phyloP scores from a whole-genome alignment of 2,888 invertebrate species.

The Panopea generosa region DNA sequence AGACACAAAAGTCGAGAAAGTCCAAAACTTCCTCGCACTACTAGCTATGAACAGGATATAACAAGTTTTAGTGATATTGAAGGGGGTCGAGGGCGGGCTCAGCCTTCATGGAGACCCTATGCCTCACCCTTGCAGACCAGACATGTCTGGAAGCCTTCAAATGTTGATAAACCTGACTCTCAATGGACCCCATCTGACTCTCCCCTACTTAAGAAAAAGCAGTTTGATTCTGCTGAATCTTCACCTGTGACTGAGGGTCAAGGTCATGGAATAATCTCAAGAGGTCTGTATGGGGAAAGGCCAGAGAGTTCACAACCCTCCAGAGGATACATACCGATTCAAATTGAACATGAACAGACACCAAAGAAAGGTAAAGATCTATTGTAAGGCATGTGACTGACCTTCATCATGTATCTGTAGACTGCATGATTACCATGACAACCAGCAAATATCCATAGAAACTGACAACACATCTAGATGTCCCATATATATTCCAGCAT shows the following conservation, averaged over 20 bases:
- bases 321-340: slow-evolving; percentile 43
- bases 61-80: slow-evolving; percentile 55
- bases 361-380: slow-evolving; percentile 45
- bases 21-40: slow-evolving; percentile 32
- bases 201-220: slow-evolving; percentile 14
- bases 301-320: slow-evolving; percentile 8
- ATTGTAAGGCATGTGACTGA: slow-evolving; percentile 4
- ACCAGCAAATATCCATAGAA: slow-evolving; percentile 1
- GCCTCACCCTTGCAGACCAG: slow-evolving; percentile 32
- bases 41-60: slow-evolving; percentile 42
- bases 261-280: slow-evolving; percentile 7
- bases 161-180: neutral
- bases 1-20: slow-evolving; percentile 38
- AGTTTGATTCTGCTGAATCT: neutral
- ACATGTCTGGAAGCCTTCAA: slow-evolving; percentile 32
- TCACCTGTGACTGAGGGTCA: neutral
- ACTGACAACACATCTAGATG: neutral
- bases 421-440: slow-evolving; percentile 9
- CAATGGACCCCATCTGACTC: slow-evolving; percentile 36
- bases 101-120: slow-evolving; percentile 50
- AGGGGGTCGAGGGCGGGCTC: slow-evolving; percentile 49
- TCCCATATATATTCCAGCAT: slow-evolving; percentile 3
- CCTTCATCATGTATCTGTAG: too few relatives aligned
- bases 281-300: neutral
- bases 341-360: slow-evolving; percentile 53